These are phyloP conservation scores for Halcyon leucocephala DNA, from an alignment of 2,797 vertebrate genomes.

Conservation along the genomic window DNA sequence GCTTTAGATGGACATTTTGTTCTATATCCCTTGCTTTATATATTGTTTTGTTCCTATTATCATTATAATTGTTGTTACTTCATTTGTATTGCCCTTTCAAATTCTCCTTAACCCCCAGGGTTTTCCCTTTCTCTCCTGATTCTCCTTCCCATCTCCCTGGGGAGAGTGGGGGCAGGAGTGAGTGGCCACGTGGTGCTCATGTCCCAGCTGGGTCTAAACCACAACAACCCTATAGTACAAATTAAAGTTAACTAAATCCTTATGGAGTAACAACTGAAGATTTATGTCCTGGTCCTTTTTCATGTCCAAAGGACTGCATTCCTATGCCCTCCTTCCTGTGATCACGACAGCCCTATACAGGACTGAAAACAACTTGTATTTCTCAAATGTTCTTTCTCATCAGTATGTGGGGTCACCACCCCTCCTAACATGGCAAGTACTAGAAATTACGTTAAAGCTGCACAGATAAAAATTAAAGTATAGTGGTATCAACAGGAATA, in stretches of 20 bases:
- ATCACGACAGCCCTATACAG: not conserved
- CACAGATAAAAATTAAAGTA: not conserved
- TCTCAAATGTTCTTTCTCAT: not conserved
- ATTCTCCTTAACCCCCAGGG: too few relatives aligned
- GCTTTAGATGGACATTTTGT: too few relatives aligned
- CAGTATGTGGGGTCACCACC: not conserved
- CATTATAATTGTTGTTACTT: too few relatives aligned
- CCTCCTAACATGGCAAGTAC: not conserved
- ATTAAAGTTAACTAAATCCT: not conserved
- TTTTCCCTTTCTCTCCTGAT: too few relatives aligned
- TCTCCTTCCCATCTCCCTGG: too few relatives aligned
- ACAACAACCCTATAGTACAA: not conserved
- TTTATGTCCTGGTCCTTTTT: not conserved
- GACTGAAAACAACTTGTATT: not conserved
- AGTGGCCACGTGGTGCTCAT: too few relatives aligned
- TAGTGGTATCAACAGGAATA: not conserved
- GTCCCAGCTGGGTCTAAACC: too few relatives aligned
- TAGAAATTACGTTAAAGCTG: not conserved
- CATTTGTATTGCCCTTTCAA: too few relatives aligned
- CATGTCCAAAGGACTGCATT: fast-evolving
- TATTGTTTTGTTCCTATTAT: too few relatives aligned
- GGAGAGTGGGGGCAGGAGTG: too few relatives aligned
- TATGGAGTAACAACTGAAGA: not conserved
- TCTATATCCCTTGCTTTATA: too few relatives aligned
- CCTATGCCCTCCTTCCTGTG: not conserved